phyloP scores from a whole-genome alignment of 2,113 vertebrate genomes.

The Lampris incognitus region DNA sequence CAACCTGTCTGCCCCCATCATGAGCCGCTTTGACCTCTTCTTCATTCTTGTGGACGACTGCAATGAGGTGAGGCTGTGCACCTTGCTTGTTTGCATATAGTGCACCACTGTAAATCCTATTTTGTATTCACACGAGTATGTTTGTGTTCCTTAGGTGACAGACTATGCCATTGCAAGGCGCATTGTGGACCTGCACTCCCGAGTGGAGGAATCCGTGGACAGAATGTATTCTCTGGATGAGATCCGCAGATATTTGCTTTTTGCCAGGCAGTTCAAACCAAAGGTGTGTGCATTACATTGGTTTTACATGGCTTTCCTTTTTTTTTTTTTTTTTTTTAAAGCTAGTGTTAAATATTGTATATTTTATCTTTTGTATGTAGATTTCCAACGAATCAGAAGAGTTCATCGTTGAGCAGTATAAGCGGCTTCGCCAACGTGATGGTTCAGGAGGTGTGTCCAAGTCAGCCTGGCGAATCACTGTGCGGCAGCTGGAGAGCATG shows the following conservation, averaged over 20 bases:
- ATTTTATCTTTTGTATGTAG: constrained; percentile 60
- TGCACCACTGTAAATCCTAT: neutral
- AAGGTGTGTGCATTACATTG: constrained; percentile 81
- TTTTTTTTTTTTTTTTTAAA: too few relatives aligned
- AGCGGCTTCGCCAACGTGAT: constrained; percentile 94
- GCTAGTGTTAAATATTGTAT: neutral
- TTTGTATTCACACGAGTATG: neutral
- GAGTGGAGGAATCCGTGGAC: constrained; percentile 92
- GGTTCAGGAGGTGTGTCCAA: constrained; percentile 88
- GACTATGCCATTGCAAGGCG: constrained; percentile 98
- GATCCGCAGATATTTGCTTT: constrained; percentile 95
- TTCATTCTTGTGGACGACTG: constrained; percentile 99
- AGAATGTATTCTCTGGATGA: constrained; percentile 95
- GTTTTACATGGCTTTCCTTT: too few relatives aligned
- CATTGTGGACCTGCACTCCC: constrained; percentile 96
- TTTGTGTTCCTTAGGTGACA: constrained; percentile 84
- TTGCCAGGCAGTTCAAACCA: constrained; percentile 97
- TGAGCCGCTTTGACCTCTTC: constrained; percentile 99
- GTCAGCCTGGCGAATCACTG: constrained; percentile 97
- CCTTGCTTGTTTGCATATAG: neutral
- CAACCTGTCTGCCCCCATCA: constrained; percentile 94
- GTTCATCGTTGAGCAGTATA: constrained; percentile 99
- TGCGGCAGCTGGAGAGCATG: constrained; percentile 97
- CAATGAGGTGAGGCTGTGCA: constrained; percentile 88
- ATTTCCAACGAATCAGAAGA: constrained; percentile 97